Conservation (phyloP, 2,113 vertebrate genomes). For the Axis porcinus region DNA sequence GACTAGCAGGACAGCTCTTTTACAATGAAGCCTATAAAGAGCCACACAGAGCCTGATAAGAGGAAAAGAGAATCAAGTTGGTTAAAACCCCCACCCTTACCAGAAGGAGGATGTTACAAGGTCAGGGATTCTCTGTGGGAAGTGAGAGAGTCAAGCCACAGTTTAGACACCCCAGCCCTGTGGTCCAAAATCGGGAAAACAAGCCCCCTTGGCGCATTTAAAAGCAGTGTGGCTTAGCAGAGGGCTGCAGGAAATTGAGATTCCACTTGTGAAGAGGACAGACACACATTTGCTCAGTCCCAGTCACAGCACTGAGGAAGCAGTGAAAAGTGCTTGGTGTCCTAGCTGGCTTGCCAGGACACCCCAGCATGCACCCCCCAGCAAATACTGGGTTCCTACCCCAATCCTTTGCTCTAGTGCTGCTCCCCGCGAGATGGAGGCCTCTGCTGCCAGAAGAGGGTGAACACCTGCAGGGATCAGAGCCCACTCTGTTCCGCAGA, state of each 20-base stretch:
- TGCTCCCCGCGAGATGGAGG: rapidly evolving
- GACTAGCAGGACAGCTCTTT: neutral
- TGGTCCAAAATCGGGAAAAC: neutral
- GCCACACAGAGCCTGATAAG: neutral
- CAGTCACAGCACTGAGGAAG: neutral
- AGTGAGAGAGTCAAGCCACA: neutral
- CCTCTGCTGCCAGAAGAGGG: neutral
- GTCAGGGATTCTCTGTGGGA: neutral
- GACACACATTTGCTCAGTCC: neutral
- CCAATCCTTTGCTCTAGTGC: neutral
- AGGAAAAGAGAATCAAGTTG: neutral
- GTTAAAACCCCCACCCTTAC: neutral
- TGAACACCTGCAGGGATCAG: neutral
- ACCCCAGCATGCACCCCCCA: neutral
- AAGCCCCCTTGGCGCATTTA: rapidly evolving
- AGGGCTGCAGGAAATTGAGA: neutral
- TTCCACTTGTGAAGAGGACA: neutral
- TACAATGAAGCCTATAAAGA: neutral
- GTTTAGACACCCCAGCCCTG: neutral
- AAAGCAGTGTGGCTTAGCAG: neutral
- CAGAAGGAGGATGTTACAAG: neutral
- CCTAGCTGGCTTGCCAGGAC: neutral
- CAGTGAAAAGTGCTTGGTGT: neutral
- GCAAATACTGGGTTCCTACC: neutral
- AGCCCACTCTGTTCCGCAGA: neutral